Percentiles rank a stretch among this genome's conserved stretches.
Conservation (phyloP, 2,797 vertebrate genomes). For the Vultur gryphus region DNA sequence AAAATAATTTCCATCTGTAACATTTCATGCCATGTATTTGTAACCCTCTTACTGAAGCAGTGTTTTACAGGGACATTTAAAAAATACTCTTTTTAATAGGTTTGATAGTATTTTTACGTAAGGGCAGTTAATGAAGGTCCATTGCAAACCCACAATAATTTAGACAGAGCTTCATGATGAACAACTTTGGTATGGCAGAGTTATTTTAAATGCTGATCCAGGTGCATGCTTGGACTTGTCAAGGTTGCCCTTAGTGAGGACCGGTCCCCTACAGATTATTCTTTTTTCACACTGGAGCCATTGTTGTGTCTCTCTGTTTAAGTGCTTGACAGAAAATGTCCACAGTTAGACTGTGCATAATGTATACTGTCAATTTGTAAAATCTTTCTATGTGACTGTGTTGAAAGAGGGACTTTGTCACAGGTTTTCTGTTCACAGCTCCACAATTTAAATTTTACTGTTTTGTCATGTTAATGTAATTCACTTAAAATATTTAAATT, state of each 20-base stretch:
- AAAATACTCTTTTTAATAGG: conserved; percentile 4
- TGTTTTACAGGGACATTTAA: conserved; percentile 24
- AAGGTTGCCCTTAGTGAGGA: conserved; percentile 32
- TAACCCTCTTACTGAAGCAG: conserved; percentile 14
- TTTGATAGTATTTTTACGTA: conserved; percentile 26
- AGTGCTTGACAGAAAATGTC: conserved; percentile 54
- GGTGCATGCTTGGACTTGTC: conserved; percentile 56
- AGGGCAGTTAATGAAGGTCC: conserved; percentile 41
- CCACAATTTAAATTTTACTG: conserved; percentile 7
- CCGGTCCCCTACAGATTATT: conserved; percentile 50
- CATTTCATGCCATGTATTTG: conserved; percentile 30
- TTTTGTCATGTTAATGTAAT: conserved; percentile 58
- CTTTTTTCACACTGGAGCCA: conserved; percentile 40
- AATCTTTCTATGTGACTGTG: not conserved
- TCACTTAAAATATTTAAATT: conserved; percentile 57
- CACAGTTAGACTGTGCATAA: conserved; percentile 47
- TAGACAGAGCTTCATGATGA: conserved; percentile 1
- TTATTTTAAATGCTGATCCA: conserved; percentile 56
- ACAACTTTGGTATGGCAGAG: conserved; percentile 19
- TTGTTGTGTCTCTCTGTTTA: conserved; percentile 54
- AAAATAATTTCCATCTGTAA: conserved; percentile 46
- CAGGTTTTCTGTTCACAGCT: conserved; percentile 3
- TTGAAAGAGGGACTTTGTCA: conserved; percentile 37
- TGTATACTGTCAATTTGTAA: conserved; percentile 19
- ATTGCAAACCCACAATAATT: conserved; percentile 38